These are phyloP conservation scores for Amitus sp. DNA, from an alignment of 2,888 invertebrate genomes.

Conservation along the genomic window DNA sequence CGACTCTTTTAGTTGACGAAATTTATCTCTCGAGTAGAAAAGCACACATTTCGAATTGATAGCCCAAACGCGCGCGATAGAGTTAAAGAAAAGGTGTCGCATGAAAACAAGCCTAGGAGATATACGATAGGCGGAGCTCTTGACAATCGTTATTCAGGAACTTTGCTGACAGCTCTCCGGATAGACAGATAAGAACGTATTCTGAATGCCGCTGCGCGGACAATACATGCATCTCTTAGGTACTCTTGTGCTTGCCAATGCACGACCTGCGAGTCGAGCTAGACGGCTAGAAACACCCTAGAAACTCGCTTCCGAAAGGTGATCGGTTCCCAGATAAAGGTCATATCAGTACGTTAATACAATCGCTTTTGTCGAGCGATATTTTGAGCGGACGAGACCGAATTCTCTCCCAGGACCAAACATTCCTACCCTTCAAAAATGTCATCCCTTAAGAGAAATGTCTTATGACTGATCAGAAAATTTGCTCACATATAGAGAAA, in stretches of 20 bases:
- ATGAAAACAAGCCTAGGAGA: conserved; percentile 58
- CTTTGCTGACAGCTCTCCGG: conserved; percentile 66
- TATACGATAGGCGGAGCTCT: conserved; percentile 52
- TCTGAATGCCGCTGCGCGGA: conserved; percentile 62
- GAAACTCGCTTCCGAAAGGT: conserved; percentile 30
- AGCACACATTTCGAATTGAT: too few relatives aligned
- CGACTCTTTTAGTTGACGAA: too few relatives aligned
- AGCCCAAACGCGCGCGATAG: background rate
- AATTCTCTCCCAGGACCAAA: too few relatives aligned
- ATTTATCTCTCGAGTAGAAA: too few relatives aligned
- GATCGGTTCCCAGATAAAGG: conserved; percentile 31
- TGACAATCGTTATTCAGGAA: conserved; percentile 63
- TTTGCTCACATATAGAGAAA: too few relatives aligned
- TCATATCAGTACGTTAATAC: conserved; percentile 26
- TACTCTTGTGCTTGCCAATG: conserved; percentile 37
- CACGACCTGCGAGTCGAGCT: conserved; percentile 30
- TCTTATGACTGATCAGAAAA: too few relatives aligned
- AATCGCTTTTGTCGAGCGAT: conserved; percentile 15
- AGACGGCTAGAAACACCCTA: conserved; percentile 29
- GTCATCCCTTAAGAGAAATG: too few relatives aligned
- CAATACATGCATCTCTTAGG: conserved; percentile 51
- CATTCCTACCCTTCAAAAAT: too few relatives aligned
- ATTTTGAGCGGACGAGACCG: too few relatives aligned
- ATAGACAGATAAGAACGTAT: conserved; percentile 65
- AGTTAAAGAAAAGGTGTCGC: conserved; percentile 37